phyloP scores from a whole-genome alignment of 2,888 invertebrate species.

The Morpho helenor region DNA sequence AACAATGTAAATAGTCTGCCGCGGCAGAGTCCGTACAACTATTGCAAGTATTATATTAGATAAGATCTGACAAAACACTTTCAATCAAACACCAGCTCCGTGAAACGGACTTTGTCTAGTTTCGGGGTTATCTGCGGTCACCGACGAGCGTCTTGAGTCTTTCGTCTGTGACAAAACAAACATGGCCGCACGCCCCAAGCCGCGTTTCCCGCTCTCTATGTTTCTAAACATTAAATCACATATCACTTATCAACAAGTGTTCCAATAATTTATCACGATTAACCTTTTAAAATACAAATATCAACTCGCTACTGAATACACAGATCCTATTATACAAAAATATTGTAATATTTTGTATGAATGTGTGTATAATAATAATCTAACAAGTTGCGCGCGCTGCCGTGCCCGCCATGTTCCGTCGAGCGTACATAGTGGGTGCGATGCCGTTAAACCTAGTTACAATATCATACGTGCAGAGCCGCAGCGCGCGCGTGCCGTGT shows the following conservation, averaged over 20 bases:
- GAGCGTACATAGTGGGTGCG: slow-evolving; percentile 15
- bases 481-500: slow-evolving; percentile 68
- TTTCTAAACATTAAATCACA: slow-evolving; percentile 52
- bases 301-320: slow-evolving; percentile 72
- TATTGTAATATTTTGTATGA: slow-evolving; percentile 71
- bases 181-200: slow-evolving; percentile 70
- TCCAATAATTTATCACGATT: slow-evolving; percentile 47
- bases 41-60: too few species aligned
- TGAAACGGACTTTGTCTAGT: too few species aligned
- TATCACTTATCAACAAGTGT: slow-evolving; percentile 54
- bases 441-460: slow-evolving; percentile 18
- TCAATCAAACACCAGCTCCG: too few species aligned
- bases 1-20: too few species aligned
- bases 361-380: slow-evolving; percentile 64
- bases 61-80: too few species aligned
- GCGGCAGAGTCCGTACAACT: too few species aligned
- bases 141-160: slow-evolving; percentile 9
- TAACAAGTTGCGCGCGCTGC: slow-evolving; percentile 66
- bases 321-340: slow-evolving; percentile 74
- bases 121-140: slow-evolving; percentile 13
- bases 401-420: slow-evolving; percentile 33
- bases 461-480: slow-evolving; percentile 29
- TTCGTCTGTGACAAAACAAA: slow-evolving; percentile 34
- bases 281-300: slow-evolving; percentile 64
- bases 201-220: slow-evolving; percentile 43